A percentile compares a stretch with the other conserved stretches of the same genome.
Evolutionary conservation across 2,113 vertebrate genomes (phyloP).

Genomic region (Oncorhynchus mykiss): DNA sequence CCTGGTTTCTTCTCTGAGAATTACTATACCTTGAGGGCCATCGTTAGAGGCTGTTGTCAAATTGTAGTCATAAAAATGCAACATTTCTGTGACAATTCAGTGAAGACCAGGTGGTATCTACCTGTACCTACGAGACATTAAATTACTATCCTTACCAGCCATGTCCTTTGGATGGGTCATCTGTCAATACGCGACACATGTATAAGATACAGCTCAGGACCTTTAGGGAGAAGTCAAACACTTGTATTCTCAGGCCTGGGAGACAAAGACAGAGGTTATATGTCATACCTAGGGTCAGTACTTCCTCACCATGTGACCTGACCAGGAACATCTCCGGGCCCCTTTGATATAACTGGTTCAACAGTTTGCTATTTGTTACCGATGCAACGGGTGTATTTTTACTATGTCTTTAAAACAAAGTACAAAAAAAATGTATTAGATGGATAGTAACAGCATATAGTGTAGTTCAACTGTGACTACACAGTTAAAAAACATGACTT

Average conservation of each 20-base stretch:
- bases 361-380: too few species aligned
- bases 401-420: too few species aligned
- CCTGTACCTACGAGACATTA: background rate
- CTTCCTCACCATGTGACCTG: too few species aligned
- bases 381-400: too few species aligned
- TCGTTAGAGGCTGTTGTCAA: too few species aligned
- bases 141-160: constrained; percentile 72
- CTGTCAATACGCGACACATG: constrained; percentile 79
- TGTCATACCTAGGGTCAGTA: too few species aligned
- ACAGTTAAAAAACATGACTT: constrained; percentile 53
- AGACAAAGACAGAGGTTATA: constrained; percentile 23
- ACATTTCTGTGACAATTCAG: background rate
- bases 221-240: constrained; percentile 87
- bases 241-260: constrained; percentile 82
- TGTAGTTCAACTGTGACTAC: background rate
- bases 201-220: constrained; percentile 84
- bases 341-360: too few species aligned
- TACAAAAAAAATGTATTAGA: too few species aligned
- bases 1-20: too few species aligned
- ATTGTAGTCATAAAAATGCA: background rate
- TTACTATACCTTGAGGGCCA: too few species aligned
- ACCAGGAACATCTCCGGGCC: too few species aligned
- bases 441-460: too few species aligned
- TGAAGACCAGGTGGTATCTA: background rate
- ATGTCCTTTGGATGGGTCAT: constrained; percentile 72